These are phyloP conservation scores for Gulo gulo DNA, from an alignment of 2,113 vertebrate species.

Conservation along the genomic window DNA sequence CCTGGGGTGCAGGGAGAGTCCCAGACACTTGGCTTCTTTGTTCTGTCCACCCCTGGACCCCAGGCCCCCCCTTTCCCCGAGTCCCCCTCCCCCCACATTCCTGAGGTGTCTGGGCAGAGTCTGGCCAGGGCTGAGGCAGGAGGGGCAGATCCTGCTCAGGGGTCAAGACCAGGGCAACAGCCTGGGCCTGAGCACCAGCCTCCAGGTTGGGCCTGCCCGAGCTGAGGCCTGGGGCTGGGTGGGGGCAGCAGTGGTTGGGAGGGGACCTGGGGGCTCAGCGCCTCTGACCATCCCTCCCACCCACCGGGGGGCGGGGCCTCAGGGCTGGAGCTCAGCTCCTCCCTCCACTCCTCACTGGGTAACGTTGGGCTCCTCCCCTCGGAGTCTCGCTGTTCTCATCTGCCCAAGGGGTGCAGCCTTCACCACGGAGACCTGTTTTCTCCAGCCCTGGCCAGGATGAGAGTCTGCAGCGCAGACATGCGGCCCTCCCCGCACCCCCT, in stretches of 20 bases:
- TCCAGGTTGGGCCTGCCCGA: not conserved
- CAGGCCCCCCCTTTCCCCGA: not conserved
- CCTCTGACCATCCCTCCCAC: not conserved
- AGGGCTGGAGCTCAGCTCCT: not conserved
- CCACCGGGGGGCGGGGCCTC: not conserved
- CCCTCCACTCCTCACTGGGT: not conserved
- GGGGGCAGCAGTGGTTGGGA: not conserved
- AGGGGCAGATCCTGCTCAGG: not conserved
- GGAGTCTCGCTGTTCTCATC: not conserved
- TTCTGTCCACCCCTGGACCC: not conserved
- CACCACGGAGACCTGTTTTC: not conserved
- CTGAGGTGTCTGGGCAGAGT: slow-evolving; percentile 55
- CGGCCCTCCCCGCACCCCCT: not conserved
- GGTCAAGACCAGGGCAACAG: slow-evolving; percentile 55
- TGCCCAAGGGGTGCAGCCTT: fast-evolving
- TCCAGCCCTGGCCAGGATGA: fast-evolving
- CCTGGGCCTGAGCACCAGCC: not conserved
- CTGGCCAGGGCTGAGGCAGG: not conserved
- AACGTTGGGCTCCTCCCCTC: not conserved
- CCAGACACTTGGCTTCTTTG: not conserved
- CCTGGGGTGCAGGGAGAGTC: not conserved
- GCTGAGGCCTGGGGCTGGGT: not conserved
- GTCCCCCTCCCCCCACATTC: slow-evolving; percentile 45
- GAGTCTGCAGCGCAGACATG: fast-evolving
- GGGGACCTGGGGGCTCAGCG: not conserved